Evolutionary conservation across 1,140 invertebrate genomes (phyloP).

Genomic region (Sycophaga agraensis): DNA sequence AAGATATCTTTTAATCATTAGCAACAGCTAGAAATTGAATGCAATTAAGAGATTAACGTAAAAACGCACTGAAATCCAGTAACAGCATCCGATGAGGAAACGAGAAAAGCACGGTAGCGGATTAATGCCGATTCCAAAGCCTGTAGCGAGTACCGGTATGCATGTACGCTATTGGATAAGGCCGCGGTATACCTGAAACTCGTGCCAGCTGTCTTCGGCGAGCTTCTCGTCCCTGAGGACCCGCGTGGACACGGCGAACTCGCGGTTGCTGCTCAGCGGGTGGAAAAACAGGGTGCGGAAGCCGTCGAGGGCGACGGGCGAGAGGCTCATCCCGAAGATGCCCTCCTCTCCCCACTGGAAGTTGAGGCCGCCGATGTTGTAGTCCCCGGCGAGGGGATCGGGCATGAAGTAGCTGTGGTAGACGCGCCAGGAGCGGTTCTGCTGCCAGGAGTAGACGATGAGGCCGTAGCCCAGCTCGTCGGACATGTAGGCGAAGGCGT

Average conservation of each 20-base stretch:
- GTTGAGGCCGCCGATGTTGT: conserved; percentile 75
- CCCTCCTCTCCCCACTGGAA: conserved; percentile 82
- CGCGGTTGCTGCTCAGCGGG: conserved; percentile 72
- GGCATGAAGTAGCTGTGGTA: conserved; percentile 76
- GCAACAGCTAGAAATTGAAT: no score
- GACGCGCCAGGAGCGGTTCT: conserved; percentile 76
- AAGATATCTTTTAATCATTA: no score
- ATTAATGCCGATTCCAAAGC: no score
- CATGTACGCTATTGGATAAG: no score
- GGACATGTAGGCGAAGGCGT: conserved; percentile 77
- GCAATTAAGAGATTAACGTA: no score
- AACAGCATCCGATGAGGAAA: no score
- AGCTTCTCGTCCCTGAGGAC: conserved; percentile 69
- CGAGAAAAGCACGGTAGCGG: no score
- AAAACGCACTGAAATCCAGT: no score
- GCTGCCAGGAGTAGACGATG: conserved; percentile 73
- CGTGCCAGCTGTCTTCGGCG: conserved; percentile 69
- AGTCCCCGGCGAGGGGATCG: conserved; percentile 75
- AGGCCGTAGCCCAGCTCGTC: conserved; percentile 80
- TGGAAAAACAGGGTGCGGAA: conserved; percentile 74
- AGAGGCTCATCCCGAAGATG: conserved; percentile 76
- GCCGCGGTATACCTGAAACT: conserved; percentile 60
- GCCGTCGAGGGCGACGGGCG: conserved; percentile 65
- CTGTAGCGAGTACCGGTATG: no score
- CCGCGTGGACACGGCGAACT: conserved; percentile 75